These are phyloP conservation scores for Papilio dardanus DNA, from an alignment of 1,140 invertebrate species.

Conservation along the genomic window DNA sequence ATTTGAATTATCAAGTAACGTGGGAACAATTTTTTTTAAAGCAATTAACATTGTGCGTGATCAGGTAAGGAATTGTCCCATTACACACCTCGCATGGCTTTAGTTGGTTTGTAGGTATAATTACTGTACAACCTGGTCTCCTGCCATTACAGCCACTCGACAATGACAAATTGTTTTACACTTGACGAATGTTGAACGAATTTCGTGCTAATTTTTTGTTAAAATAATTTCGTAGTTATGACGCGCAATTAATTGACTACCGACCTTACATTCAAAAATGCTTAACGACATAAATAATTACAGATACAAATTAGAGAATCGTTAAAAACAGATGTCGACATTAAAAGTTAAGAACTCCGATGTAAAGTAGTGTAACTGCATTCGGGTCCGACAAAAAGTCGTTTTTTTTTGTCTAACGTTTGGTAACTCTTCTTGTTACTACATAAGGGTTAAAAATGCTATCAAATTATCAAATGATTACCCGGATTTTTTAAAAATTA, in stretches of 20 bases:
- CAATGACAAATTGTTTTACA: constrained; percentile 37
- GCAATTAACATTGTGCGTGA: constrained; percentile 20
- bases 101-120: constrained; percentile 16
- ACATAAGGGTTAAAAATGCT: not conserved
- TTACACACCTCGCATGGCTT: constrained; percentile 8
- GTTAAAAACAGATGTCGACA: too few species aligned
- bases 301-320: too few species aligned
- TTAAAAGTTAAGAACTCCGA: too few species aligned
- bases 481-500: not conserved
- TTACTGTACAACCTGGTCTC: constrained; percentile 24
- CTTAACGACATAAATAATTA: not conserved
- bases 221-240: not conserved
- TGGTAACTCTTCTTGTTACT: not conserved
- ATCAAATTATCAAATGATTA: not conserved
- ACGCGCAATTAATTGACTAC: too few species aligned
- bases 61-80: constrained; percentile 17
- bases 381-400: too few species aligned
- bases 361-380: too few species aligned
- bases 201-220: not conserved
- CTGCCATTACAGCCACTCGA: constrained; percentile 30
- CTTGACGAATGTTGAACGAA: constrained; percentile 3
- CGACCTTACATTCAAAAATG: too few species aligned
- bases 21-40: not conserved
- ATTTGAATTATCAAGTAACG: not conserved
- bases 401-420: too few species aligned